Evolutionary conservation across 2,797 vertebrate genomes (phyloP), one percentile per base, ranked within the genome.

Genomic region (Notolepis coatsorum): DNA sequence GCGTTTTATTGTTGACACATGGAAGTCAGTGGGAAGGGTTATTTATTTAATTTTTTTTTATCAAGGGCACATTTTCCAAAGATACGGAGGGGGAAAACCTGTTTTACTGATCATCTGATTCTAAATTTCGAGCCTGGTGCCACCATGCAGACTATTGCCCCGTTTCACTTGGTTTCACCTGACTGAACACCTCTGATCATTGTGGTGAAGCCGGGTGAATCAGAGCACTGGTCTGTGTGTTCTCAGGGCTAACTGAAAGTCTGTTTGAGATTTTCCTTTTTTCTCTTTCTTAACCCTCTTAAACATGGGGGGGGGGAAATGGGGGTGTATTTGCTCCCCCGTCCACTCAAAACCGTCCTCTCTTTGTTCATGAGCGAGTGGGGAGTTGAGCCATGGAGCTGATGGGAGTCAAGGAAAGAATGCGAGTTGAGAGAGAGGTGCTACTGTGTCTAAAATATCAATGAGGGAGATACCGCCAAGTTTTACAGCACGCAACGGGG

Each of bases 391-490:
- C 80, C 76, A 83, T 75, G 74, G 80, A 82, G 80, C 84, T 51
- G 81, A 86, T 72, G 82, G 43, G 80, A 90, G 81, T 79, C 85
- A 74, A 85, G 72, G 71, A 84, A 89, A 87, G 86, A 88, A 90
- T 88, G 84, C 83, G 81, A 82, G 79, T 70, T 55, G 73, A 79
- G 79, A 88, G 79, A 88, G 84, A 84, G 81, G 84, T 83, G 87
- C 80, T 46, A 73, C 86, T 88, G 86, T 86, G 88, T 89, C 85
- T 83, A 85, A 89, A 89, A 90, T 91, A 84, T 88, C 86, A 90
- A 88, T 89, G 86, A 91, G 87, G 75, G 70, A 68, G 49, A 81
- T 65, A 54, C 78, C 81, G 88, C 82, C 85, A 86, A 81, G 77
- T 85, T 82, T 71, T 73, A 61, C 59, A 68, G 71, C 54, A 75